Evolutionary conservation across 2,888 invertebrate genomes (phyloP).

Genomic region (Tenthredo amoena): DNA sequence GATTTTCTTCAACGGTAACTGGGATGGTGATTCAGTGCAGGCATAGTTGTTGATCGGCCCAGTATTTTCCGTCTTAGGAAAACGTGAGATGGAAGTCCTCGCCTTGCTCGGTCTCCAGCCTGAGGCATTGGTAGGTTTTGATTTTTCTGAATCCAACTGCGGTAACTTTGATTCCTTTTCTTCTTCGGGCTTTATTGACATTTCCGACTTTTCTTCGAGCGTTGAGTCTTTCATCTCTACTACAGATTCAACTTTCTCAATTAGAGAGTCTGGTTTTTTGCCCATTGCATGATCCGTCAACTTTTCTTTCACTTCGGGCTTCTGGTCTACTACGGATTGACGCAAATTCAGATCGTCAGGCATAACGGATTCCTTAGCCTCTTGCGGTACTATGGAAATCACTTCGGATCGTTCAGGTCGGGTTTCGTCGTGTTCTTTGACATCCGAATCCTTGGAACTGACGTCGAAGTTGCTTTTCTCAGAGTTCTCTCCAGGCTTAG

Average conservation of each 20-base stretch:
- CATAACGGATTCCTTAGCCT: background rate
- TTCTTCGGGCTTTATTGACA: background rate
- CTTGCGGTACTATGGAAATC: background rate
- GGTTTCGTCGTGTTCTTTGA: background rate
- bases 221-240: constrained; percentile 10
- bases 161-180: background rate
- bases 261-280: constrained; percentile 31
- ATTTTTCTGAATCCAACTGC: background rate
- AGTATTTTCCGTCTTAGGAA: constrained; percentile 43
- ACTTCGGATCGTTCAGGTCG: background rate
- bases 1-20: constrained; percentile 62
- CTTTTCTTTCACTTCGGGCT: constrained; percentile 24
- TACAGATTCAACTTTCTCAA: constrained; percentile 39
- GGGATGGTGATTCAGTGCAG: constrained; percentile 61
- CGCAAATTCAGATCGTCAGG: background rate
- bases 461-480: background rate
- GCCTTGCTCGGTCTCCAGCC: constrained; percentile 18
- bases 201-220: constrained; percentile 49
- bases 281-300: constrained; percentile 11
- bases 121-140: background rate
- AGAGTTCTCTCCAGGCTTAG: background rate
- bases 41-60: constrained; percentile 60
- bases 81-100: background rate
- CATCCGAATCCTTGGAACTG: constrained; percentile 10
- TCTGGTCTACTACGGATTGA: background rate